Evolutionary conservation across 2,888 invertebrate genomes (phyloP), one percentile per base, ranked within the genome.

Genomic region (Catocala nupta): DNA sequence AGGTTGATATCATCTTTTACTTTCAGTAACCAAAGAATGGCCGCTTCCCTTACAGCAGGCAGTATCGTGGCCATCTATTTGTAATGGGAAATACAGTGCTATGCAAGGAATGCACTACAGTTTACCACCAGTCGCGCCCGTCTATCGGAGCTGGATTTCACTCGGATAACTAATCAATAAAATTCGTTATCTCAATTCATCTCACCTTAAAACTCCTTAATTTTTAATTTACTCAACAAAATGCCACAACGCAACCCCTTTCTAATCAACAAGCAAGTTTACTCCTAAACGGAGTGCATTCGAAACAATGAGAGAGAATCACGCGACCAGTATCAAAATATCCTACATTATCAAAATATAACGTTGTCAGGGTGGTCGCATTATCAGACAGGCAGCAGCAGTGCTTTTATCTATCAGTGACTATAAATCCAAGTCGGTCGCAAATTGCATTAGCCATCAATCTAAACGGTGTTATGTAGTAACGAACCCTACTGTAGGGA

Each of bases 371-470:
- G 34, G 33, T n/a, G 67, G 68, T 78, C 78, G 81, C 78, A 84
- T 90, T 87, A 87, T 81, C 86, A 84, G 86, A 82, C 73, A 81
- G 80, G 74, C 81, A 81, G 71, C 82, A 81, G 81, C 81, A 83
- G 89, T 85, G 82, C 82, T 88, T 87, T 91, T 92, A 92, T 92
- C 91, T 92, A 92, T 92, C 91, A 87, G 87, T 75, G 77, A 73
- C 89, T 81, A 91, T 93, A 93, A 92, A 93, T 93, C 91, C 88
- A 83, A 89, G 92, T 89, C 90, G 70, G 85, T 87, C 83, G 82
- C 90, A 91, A 93, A 93, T 93, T 93, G 93, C 92, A 92, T 92
- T 92, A 91, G 86, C 87, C 89, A 93, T 92, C 92, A 92, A 92
- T 93, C 92, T 91, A 88, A 91, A 89, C 86, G 83, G 89, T 85